These are phyloP conservation scores for Pemphredon lugubris DNA, from an alignment of 2,888 invertebrate species.

Conservation along the genomic window DNA sequence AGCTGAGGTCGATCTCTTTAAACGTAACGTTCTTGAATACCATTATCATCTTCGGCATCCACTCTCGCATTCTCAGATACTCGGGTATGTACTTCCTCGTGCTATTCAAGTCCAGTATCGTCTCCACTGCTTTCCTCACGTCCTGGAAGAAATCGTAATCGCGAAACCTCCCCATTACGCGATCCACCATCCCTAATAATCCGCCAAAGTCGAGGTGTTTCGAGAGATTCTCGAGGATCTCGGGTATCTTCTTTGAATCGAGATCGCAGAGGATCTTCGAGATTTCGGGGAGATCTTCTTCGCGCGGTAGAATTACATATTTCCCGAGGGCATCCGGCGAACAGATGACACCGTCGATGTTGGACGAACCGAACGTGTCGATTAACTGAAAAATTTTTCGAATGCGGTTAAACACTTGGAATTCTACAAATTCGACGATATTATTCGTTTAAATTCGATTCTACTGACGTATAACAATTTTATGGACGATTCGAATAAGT, in stretches of 20 bases:
- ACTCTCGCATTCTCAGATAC: conserved; percentile 79
- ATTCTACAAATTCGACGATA: too few species aligned
- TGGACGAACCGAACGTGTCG: conserved; percentile 73
- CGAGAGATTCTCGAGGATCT: conserved; percentile 81
- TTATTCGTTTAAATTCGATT: background rate
- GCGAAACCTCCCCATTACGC: conserved; percentile 81
- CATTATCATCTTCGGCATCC: conserved; percentile 73
- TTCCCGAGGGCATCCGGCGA: conserved; percentile 71
- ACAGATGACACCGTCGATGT: conserved; percentile 72
- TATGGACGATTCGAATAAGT: conserved; percentile 81
- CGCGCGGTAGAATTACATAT: conserved; percentile 69
- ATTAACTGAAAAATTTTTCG: conserved; percentile 67
- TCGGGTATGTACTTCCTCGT: conserved; percentile 82
- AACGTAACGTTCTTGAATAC: conserved; percentile 70
- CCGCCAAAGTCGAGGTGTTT: conserved; percentile 82
- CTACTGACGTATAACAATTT: conserved; percentile 83
- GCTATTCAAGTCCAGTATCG: conserved; percentile 81
- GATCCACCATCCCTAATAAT: conserved; percentile 82
- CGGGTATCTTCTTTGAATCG: conserved; percentile 79
- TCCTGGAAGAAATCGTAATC: conserved; percentile 81
- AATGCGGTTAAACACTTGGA: too few species aligned
- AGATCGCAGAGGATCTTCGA: conserved; percentile 81
- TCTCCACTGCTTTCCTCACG: conserved; percentile 81
- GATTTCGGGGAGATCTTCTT: conserved; percentile 72
- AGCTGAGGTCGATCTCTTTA: conserved; percentile 69